Base-by-base conservation (phyloP, 2,888 invertebrate species). In the Strigamia maritima region DNA sequence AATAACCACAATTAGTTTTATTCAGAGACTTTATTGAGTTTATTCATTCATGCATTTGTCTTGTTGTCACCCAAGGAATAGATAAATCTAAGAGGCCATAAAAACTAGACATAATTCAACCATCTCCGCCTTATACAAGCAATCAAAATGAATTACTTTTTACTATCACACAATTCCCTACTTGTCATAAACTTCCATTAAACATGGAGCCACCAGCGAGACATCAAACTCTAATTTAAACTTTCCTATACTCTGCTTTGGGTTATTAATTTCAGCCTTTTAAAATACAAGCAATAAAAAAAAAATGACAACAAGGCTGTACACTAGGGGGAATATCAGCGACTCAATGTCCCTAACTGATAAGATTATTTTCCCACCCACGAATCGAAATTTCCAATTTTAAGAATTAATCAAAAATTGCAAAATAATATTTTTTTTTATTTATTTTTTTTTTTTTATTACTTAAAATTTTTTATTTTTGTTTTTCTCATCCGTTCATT, bases 121-220 rank as follows among this genome's bases (percentile, higher is more conserved):
- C 24, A 8, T 19, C 22, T 24, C n/a, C 8, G 60, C 19, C 60
- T 60, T 60, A n/a, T n/a, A 60, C 60, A 60, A 60, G 8, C 60
- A 60, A 60, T 60, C 60, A 60, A 60, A 60, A 60, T 60, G 60
- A 60, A 60, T 60, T 60, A 60, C 60, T 60, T 24, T 60, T 24
- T 44, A 44, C 40, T 44, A 44, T 44, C 40, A 44, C 19, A 19
- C 60, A 60, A 60, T 60, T 60, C 60, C 60, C 60, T 19, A 22
- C 60, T 60, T 60, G 22, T 60, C 60, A 60, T 60, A 60, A 60
- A 60, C 60, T 60, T 60, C 60, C 60, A 60, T 60, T 60, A 60
- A 49, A n/a, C n/a, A n/a, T 49, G n/a, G 16, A 49, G n/a, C n/a
- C 49, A 60, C 60, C 22, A 60, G 10, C n/a, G 22, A 60, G 24